These are phyloP conservation scores for Volucella inanis DNA, from an alignment of 2,888 invertebrate species.

Conservation along the genomic window DNA sequence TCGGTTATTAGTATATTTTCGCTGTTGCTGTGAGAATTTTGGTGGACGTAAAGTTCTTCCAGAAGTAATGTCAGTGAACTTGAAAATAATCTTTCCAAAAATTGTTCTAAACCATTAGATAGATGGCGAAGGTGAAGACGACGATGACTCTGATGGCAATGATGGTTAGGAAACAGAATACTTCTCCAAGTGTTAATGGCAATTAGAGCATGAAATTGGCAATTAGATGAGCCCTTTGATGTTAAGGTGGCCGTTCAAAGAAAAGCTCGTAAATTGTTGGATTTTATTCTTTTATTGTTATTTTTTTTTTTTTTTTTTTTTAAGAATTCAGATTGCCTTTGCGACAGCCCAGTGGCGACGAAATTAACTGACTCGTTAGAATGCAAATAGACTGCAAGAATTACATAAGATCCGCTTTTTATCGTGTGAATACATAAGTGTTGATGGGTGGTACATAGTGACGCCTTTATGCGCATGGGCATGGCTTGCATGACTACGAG, in stretches of 20 bases:
- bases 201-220: constrained; percentile 50
- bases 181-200: constrained; percentile 12
- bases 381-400: no score
- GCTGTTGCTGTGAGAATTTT: constrained; percentile 34
- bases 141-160: background rate
- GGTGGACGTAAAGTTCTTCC: background rate
- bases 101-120: constrained; percentile 3
- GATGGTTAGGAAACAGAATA: background rate
- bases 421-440: no score
- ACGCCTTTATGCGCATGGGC: no score
- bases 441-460: no score
- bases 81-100: constrained; percentile 17
- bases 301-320: background rate
- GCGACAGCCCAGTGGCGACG: no score
- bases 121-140: background rate
- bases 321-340: no score
- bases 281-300: background rate
- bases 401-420: no score
- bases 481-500: no score
- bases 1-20: constrained; percentile 18
- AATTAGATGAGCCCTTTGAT: constrained; percentile 27
- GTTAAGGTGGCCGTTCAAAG: constrained; percentile 5
- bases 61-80: constrained; percentile 51
- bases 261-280: background rate
- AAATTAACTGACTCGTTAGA: no score